phyloP scores from a whole-genome alignment of 2,113 vertebrate genomes.

The Pseudorectes ferrugineus region DNA sequence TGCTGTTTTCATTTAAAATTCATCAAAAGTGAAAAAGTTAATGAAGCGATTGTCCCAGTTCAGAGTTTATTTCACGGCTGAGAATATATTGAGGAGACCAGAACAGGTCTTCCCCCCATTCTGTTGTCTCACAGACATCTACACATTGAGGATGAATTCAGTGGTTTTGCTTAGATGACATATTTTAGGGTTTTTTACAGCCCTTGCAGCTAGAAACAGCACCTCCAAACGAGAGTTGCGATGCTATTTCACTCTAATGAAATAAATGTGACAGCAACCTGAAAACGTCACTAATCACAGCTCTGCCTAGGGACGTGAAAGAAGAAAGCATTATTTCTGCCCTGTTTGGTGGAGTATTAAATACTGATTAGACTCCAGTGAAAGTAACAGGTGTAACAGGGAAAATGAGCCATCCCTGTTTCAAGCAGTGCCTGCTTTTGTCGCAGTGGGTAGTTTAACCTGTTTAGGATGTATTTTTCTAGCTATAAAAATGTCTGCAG shows the following conservation, averaged over 20 bases:
- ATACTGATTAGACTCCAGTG: not conserved
- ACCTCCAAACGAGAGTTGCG: not conserved
- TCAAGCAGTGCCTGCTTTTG: not conserved
- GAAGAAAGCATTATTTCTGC: not conserved
- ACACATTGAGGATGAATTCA: not conserved
- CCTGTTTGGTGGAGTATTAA: not conserved
- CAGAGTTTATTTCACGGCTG: not conserved
- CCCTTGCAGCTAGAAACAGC: not conserved
- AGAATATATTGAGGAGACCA: not conserved
- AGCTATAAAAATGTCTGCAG: not conserved
- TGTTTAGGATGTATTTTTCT: not conserved
- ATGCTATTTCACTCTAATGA: not conserved
- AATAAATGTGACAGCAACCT: slow-evolving; percentile 21
- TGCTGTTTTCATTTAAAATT: not conserved
- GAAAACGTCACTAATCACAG: not conserved
- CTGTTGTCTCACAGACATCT: not conserved
- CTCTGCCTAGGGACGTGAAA: not conserved
- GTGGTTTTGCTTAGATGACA: not conserved
- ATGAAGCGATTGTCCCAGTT: not conserved
- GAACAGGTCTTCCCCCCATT: not conserved
- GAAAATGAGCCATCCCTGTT: not conserved
- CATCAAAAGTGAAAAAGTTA: not conserved
- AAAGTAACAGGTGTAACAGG: not conserved
- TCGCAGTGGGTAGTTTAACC: not conserved
- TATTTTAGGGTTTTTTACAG: not conserved